Conservation (phyloP, 2,113 vertebrate species). For the Axis porcinus region DNA sequence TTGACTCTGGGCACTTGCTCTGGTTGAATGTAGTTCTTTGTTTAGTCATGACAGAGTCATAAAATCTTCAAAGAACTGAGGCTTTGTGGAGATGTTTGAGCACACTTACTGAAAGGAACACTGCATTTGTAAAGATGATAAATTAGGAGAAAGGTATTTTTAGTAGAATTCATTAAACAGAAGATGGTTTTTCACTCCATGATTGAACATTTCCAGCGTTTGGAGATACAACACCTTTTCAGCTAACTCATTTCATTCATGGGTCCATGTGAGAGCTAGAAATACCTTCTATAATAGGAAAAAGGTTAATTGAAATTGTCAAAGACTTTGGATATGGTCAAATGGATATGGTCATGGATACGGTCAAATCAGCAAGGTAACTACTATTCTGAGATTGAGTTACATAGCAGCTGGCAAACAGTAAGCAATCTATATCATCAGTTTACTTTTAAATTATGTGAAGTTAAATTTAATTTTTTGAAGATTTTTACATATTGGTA, state of each 20-base stretch:
- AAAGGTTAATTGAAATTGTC: background rate
- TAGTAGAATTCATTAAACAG: constrained; percentile 2
- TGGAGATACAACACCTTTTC: background rate
- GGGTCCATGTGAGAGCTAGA: background rate
- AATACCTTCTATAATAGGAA: background rate
- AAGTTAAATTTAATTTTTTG: background rate
- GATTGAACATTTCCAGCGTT: background rate
- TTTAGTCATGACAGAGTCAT: background rate
- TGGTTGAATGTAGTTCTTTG: background rate
- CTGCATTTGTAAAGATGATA: background rate
- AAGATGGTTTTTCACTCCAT: background rate
- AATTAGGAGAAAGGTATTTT: background rate
- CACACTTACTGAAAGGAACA: background rate
- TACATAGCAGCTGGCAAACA: background rate
- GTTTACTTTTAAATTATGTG: background rate
- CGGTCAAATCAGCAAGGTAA: background rate
- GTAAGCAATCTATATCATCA: background rate
- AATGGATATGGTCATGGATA: background rate
- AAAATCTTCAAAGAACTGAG: background rate
- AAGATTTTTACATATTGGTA: background rate
- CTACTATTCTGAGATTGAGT: background rate
- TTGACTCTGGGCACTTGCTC: background rate
- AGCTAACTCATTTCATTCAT: background rate
- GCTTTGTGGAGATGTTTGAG: background rate
- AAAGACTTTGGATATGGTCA: background rate